These are phyloP conservation scores for Ptychobarbus kaznakovi DNA, from an alignment of 2,797 vertebrate species.

Conservation along the genomic window DNA sequence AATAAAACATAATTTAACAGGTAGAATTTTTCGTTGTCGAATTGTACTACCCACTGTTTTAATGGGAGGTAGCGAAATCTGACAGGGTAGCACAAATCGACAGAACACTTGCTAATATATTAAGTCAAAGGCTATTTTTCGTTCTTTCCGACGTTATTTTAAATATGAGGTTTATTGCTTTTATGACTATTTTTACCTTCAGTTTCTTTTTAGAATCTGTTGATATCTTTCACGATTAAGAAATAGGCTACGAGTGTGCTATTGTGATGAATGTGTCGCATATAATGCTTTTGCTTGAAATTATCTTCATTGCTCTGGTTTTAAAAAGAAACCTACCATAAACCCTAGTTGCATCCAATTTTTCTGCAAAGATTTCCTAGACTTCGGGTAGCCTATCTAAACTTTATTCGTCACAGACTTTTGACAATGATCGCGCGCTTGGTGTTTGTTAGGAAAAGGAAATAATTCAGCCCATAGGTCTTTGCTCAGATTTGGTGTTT, in stretches of 20 bases:
- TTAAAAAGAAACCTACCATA: not conserved
- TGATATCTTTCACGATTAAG: not conserved
- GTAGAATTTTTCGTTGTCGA: no score
- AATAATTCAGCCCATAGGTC: not conserved
- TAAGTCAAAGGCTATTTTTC: not conserved
- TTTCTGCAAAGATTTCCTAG: not conserved
- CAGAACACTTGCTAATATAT: no score
- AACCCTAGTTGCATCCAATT: not conserved
- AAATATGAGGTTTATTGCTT: not conserved
- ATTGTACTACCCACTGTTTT: no score
- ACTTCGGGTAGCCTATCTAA: not conserved
- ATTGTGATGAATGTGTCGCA: not conserved
- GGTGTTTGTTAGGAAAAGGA: not conserved
- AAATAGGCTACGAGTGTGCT: not conserved
- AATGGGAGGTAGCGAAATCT: no score
- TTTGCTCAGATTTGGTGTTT: slow-evolving; percentile 8
- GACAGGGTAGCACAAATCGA: no score
- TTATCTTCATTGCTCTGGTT: not conserved
- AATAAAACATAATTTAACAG: no score
- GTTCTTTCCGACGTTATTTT: not conserved
- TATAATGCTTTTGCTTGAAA: not conserved
- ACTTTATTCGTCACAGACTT: no score
- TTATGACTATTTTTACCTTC: not conserved
- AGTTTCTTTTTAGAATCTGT: not conserved
- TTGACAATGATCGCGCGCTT: not conserved